Conservation (phyloP, 2,113 vertebrate species). For the Dicentrarchus labrax region DNA sequence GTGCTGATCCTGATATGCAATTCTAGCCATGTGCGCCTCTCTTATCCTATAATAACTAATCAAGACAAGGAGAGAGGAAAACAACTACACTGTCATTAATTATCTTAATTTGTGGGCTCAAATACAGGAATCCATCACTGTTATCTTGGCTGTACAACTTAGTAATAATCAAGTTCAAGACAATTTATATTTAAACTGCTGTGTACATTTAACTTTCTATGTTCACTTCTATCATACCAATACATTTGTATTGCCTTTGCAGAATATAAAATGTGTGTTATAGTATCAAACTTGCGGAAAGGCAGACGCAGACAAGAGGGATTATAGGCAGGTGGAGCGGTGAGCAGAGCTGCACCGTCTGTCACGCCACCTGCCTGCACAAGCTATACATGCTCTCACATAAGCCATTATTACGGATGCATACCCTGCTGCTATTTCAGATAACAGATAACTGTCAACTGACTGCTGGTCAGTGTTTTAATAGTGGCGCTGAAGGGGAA, state of each 20-base stretch:
- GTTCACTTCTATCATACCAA: background rate
- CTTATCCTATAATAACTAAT: conserved; percentile 6
- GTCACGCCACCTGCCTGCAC: conserved; percentile 50
- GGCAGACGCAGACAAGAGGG: conserved; percentile 18
- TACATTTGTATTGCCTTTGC: background rate
- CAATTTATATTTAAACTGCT: background rate
- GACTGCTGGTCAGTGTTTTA: background rate
- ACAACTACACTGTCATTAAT: background rate
- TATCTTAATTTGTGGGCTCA: background rate
- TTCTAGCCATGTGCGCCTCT: conserved; percentile 20
- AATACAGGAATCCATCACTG: background rate
- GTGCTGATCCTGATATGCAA: background rate
- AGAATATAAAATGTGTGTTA: background rate
- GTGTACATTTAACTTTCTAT: background rate
- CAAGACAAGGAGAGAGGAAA: background rate
- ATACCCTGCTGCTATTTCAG: too few relatives aligned
- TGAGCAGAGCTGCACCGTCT: conserved; percentile 29
- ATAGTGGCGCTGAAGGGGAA: background rate
- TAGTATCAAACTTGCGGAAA: background rate
- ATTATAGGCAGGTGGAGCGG: conserved; percentile 46
- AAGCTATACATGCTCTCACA: background rate
- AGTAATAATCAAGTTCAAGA: background rate
- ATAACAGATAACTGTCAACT: background rate
- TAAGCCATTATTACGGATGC: background rate
- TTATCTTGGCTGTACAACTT: background rate